Evolutionary conservation across 2,888 invertebrate genomes (phyloP), one percentile per base, ranked within the genome.

Genomic region (Galerucella calmariensis): DNA sequence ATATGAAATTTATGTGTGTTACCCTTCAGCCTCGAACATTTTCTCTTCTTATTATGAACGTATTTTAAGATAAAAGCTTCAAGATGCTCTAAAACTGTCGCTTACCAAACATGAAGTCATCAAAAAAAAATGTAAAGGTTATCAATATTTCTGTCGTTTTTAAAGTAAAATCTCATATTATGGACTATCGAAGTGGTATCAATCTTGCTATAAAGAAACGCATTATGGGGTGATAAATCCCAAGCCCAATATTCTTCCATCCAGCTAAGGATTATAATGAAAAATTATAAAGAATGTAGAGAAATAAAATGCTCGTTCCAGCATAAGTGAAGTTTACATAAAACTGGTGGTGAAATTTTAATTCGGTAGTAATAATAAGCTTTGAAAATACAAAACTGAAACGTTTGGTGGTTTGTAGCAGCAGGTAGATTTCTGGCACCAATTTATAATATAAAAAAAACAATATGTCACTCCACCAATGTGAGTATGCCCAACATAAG

Each of bases 181-280:
- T 67, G 63, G 70, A 62, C 75, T 61, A 70, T 75, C 62, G 73
- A 73, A 73, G 67, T 75, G 46, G 73, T 75, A 73, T 75, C 67
- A 75, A 75, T 73, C 73, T 73, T 73, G 69, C 70, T 58, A 67
- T 75, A 75, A 75, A 75, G 75, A 61, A 69, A 67, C 65, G 65
- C 75, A 63, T 75, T 75, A 75, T 70, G 46, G 63, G 67, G 75
- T 75, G 73, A 75, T 75, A 75, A 75, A 75, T 69, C 70, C 59
- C 67, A 46, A 24, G 53, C 41, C 75, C 73, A 73, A 75, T 75
- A 75, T 75, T 73, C 75, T 73, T 73, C 67, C 73, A 73, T 70
- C 70, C 70, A 63, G 58, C 41, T 53, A 61, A 58, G 56, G 73
- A 75, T 70, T 70, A 73, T 73, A 66, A 73, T 73, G 73, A 73